A percentile compares a stretch with the other conserved stretches of the same genome.
Evolutionary conservation across 2,113 vertebrate species (phyloP).

Genomic region (Tinamus guttatus): DNA sequence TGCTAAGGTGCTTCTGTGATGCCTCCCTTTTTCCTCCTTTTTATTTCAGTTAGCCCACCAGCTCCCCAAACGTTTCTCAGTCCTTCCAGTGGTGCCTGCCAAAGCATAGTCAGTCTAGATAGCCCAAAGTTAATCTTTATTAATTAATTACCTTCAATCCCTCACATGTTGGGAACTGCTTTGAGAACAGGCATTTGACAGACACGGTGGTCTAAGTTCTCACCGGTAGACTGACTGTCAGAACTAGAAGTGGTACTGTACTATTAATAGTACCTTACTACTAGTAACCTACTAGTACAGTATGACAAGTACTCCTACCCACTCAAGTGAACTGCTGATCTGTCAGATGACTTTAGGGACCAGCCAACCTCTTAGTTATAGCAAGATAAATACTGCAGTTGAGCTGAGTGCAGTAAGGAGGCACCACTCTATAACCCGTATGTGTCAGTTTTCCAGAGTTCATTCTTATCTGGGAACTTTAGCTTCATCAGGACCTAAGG

Average conservation of each 20-base stretch:
- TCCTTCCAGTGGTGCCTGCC: not conserved
- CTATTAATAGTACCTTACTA: not conserved
- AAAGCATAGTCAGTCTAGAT: not conserved
- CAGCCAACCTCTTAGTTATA: not conserved
- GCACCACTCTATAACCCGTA: not conserved
- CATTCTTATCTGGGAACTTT: not conserved
- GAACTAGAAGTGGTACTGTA: not conserved
- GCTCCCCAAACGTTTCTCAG: not conserved
- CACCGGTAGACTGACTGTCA: fast-evolving
- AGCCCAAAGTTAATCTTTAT: not conserved
- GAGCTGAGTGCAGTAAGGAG: not conserved
- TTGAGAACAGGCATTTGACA: not conserved
- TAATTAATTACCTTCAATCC: not conserved
- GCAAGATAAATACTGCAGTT: not conserved
- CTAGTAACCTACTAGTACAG: not conserved
- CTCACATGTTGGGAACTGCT: not conserved
- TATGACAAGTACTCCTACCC: not conserved
- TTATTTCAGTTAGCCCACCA: not conserved
- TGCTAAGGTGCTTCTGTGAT: not conserved
- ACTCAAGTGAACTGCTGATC: not conserved
- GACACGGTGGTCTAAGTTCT: not conserved
- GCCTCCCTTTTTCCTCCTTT: not conserved
- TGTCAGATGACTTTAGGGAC: not conserved
- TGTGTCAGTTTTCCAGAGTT: not conserved
- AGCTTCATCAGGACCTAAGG: not conserved